These are phyloP conservation scores for Lapara coniferarum DNA, from an alignment of 2,888 invertebrate genomes.

Conservation along the genomic window DNA sequence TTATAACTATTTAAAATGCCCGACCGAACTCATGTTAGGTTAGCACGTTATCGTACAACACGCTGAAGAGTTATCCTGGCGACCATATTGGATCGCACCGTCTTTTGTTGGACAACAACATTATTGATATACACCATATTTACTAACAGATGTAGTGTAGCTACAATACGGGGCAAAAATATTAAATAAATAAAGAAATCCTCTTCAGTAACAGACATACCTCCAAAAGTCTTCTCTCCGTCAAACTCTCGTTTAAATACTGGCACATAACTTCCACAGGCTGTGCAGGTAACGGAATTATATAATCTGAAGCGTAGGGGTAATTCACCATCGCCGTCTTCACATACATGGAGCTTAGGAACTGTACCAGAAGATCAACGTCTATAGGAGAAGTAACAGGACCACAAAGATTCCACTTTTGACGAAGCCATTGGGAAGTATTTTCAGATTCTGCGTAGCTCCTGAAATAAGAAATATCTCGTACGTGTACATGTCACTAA, in stretches of 20 bases:
- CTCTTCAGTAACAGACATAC: conserved; percentile 42
- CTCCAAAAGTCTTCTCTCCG: conserved; percentile 80
- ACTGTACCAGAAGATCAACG: conserved; percentile 83
- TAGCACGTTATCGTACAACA: too few relatives aligned
- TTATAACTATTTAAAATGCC: too few relatives aligned
- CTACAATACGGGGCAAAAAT: too few relatives aligned
- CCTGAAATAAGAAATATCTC: conserved; percentile 51
- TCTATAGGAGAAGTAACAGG: conserved; percentile 82
- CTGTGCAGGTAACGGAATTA: conserved; percentile 91
- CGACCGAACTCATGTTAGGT: too few relatives aligned
- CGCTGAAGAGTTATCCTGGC: too few relatives aligned
- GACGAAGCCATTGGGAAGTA: conserved; percentile 87
- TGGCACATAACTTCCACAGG: conserved; percentile 89
- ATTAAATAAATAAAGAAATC: too few relatives aligned
- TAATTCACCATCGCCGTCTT: conserved; percentile 98
- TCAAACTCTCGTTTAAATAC: conserved; percentile 72
- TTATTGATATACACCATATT: too few relatives aligned
- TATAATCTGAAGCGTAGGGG: conserved; percentile 93
- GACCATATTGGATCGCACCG: too few relatives aligned
- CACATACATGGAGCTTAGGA: conserved; percentile 88
- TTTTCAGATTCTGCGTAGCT: conserved; percentile 81
- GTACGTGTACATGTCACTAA: too few relatives aligned
- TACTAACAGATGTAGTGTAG: too few relatives aligned
- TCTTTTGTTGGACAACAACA: too few relatives aligned
- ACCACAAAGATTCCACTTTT: conserved; percentile 90